These are phyloP conservation scores for Motacilla alba DNA, from an alignment of 2,113 vertebrate species.

Conservation along the genomic window DNA sequence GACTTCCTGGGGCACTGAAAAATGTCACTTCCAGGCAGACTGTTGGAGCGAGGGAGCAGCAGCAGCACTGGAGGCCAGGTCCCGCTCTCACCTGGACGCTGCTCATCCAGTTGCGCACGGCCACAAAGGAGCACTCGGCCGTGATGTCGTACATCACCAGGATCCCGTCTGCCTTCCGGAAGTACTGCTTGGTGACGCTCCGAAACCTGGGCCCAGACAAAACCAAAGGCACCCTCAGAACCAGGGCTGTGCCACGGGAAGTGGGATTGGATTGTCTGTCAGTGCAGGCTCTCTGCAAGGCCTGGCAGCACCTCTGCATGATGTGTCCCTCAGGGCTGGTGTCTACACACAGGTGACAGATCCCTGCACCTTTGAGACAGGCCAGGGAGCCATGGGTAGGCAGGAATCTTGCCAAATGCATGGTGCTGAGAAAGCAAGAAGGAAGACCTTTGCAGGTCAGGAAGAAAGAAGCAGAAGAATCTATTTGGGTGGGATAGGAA, in stretches of 20 bases:
- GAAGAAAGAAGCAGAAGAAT: background rate
- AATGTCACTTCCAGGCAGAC: rapidly evolving
- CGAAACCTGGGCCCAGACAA: conserved; percentile 70
- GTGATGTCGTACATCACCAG: conserved; percentile 83
- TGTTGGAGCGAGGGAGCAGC: background rate
- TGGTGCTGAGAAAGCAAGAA: background rate
- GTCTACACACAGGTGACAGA: too few species aligned
- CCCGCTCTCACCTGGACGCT: conserved; percentile 72
- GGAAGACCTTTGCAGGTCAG: background rate
- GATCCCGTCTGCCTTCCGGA: conserved; percentile 78
- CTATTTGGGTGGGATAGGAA: background rate
- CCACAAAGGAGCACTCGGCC: conserved; percentile 62
- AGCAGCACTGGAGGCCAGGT: rapidly evolving
- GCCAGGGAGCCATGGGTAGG: background rate
- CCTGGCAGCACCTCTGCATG: rapidly evolving
- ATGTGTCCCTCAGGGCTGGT: background rate
- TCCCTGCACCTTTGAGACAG: background rate
- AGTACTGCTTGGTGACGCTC: conserved; percentile 84
- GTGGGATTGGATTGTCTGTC: background rate
- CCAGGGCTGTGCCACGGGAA: rapidly evolving
- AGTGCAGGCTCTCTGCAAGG: background rate
- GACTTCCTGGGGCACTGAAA: background rate
- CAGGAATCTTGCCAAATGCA: background rate
- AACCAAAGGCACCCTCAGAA: background rate
- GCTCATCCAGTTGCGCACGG: conserved; percentile 78